phyloP scores from a whole-genome alignment of 2,797 vertebrate species.

The Microctenopoma steveboyesi region DNA sequence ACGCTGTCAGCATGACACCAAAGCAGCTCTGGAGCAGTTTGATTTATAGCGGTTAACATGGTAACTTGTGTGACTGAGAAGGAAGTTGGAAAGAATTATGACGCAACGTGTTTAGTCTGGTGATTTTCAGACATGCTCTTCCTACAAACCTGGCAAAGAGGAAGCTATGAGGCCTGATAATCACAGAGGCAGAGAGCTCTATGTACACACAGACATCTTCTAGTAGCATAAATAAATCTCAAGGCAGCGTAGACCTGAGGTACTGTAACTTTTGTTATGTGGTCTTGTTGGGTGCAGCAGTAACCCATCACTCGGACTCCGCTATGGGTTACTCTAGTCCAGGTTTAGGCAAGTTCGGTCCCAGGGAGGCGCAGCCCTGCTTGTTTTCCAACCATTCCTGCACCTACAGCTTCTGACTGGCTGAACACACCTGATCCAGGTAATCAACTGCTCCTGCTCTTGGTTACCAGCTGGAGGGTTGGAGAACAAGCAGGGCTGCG shows the following conservation, averaged over 20 bases:
- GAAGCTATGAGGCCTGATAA: conserved; percentile 3
- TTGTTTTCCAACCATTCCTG: too few species aligned
- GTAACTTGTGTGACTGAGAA: conserved; percentile 32
- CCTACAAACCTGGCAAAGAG: neutral
- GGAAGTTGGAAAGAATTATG: conserved; percentile 22
- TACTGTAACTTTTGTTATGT: neutral
- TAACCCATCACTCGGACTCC: neutral
- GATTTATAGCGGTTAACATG: conserved; percentile 28
- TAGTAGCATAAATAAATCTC: neutral
- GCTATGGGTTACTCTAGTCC: neutral
- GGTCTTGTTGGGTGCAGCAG: neutral
- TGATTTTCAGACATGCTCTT: conserved; percentile 18
- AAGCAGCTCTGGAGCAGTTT: neutral
- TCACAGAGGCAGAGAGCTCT: neutral
- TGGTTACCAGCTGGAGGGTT: too few species aligned
- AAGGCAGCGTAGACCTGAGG: neutral
- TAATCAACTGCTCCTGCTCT: too few species aligned
- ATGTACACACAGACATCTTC: neutral
- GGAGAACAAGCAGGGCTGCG: too few species aligned
- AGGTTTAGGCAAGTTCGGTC: too few species aligned
- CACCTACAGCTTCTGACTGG: too few species aligned
- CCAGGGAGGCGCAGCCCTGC: too few species aligned
- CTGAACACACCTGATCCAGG: too few species aligned
- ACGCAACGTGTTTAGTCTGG: neutral
- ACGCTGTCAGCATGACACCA: conserved; percentile 21